Evolutionary conservation across 2,888 invertebrate genomes (phyloP).

Genomic region (Girardia tigrina): DNA sequence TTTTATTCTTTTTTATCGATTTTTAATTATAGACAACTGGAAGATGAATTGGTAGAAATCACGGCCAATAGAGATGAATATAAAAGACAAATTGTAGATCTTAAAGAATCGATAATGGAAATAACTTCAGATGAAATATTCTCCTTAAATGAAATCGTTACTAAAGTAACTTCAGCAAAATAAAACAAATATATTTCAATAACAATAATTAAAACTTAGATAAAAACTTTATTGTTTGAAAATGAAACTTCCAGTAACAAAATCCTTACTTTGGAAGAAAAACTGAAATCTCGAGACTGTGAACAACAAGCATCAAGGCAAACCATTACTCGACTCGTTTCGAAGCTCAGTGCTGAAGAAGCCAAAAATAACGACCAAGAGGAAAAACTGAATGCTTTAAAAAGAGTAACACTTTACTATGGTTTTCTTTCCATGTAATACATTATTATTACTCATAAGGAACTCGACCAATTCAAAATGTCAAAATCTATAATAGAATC

Average conservation of each 20-base stretch:
- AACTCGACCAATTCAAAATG: conserved; percentile 13
- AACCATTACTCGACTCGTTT: not conserved
- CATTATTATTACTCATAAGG: not conserved
- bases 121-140: not conserved
- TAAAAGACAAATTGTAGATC: not conserved
- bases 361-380: not conserved
- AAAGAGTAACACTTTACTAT: not conserved
- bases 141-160: not conserved
- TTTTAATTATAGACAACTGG: not conserved
- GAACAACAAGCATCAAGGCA: conserved; percentile 14
- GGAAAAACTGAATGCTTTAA: not conserved
- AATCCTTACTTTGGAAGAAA: not conserved
- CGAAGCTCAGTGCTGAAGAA: not conserved
- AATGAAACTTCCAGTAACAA: not conserved
- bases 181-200: not conserved
- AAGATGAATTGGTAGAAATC: not conserved
- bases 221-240: not conserved
- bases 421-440: not conserved
- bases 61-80: not conserved
- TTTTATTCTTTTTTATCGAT: no score
- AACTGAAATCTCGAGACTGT: conserved; percentile 15
- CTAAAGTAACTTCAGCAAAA: not conserved
- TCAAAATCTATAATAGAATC: not conserved
- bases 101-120: not conserved
- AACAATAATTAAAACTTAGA: not conserved